Evolutionary conservation across 1,140 invertebrate species (phyloP), one percentile per base, ranked within the genome.

Genomic region (Zelostemma sp.): DNA sequence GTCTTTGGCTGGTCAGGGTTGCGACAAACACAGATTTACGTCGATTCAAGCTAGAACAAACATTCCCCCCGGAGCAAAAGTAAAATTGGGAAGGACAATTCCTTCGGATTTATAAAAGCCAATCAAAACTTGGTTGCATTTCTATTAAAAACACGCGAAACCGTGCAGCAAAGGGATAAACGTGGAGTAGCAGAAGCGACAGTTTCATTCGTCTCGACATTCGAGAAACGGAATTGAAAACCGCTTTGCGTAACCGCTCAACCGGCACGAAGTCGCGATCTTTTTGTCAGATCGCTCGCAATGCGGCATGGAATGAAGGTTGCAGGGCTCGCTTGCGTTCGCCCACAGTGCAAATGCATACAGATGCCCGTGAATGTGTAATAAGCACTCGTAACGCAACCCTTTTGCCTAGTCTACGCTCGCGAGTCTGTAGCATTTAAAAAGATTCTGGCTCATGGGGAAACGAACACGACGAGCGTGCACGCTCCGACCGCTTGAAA

Each of bases 321-420:
- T 57, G 63, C 50, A 41, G 48, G 56, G 33, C 43, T 57, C 48
- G 50, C 50, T 62, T 55, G 59, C 51, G 41, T 69, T 60, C 61
- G 62, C 61, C 61, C 64, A 55, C 73, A 66, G 65, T 72, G 72
- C 63, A 74, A 76, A 76, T 70, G 72, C 74, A 72, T 60, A 50
- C 64, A 25, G 47, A 51, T 53, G 45, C 48, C 70, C 68, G 68
- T 78, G 73, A 80, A 78, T 78, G 77, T 79, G 75, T 80, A 80
- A 80, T 79, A 78, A 78, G 78, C 77, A 77, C 77, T 78, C 75
- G 14, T 12, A 12, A n/a, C 2, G 28, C 28, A 11, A 31, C 28
- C 28, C 28, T 31, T 31, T 31, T 31, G 28, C 28, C 28, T 31
- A 5, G 28, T 31, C 11, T 11, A 31, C 11, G 28, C 5, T 11